Percentiles rank a stretch among this genome's conserved stretches.
These are phyloP conservation scores for Pseudoips prasinana DNA, from an alignment of 2,888 invertebrate species.

Conservation along the genomic window DNA sequence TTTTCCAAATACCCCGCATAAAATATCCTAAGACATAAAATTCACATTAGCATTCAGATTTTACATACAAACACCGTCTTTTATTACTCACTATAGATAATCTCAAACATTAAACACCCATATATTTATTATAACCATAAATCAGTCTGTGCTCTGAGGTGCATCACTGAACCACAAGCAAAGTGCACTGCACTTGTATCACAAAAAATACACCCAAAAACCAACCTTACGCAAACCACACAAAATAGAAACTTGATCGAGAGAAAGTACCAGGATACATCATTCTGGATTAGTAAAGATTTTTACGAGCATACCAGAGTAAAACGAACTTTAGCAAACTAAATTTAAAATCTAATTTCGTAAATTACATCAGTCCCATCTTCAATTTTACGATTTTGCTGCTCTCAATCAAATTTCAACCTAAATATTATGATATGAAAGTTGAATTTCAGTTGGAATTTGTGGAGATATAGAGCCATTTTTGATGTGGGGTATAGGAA, in stretches of 20 bases:
- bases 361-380: constrained; percentile 30
- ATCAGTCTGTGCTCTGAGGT: constrained; percentile 72
- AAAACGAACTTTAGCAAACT: constrained; percentile 51
- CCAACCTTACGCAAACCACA: constrained; percentile 8
- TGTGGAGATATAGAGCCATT: constrained; percentile 36
- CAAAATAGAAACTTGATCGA: constrained; percentile 17
- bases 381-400: constrained; percentile 51
- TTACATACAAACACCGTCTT: constrained; percentile 38
- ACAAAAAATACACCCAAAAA: constrained; percentile 20
- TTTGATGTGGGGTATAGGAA: constrained; percentile 37
- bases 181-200: constrained; percentile 72
- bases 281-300: constrained; percentile 30
- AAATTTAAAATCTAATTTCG: constrained; percentile 52
- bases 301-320: constrained; percentile 35
- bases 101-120: constrained; percentile 74
- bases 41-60: constrained; percentile 36
- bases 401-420: constrained; percentile 25
- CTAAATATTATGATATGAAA: constrained; percentile 12
- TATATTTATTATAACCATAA: constrained; percentile 79
- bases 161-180: constrained; percentile 62
- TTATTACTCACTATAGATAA: constrained; percentile 61
- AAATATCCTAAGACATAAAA: constrained; percentile 33
- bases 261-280: constrained; percentile 14
- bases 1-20: no score
- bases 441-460: constrained; percentile 19